Percentiles rank a stretch among this genome's conserved stretches.
Evolutionary conservation across 2,113 vertebrate species (phyloP).

Genomic region (Sphyrna mokarran): DNA sequence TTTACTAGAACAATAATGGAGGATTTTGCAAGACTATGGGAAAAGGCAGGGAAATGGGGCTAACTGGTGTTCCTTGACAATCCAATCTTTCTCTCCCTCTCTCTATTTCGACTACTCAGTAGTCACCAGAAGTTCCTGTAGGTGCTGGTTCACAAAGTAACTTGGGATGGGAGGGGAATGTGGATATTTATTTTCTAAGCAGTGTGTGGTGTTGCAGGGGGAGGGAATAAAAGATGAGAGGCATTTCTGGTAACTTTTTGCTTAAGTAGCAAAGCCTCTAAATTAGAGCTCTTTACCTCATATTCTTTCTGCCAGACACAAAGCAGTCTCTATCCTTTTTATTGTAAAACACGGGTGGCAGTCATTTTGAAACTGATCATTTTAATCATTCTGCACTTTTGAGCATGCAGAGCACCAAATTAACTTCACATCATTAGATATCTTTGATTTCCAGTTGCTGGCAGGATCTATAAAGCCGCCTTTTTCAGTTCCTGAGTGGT

Average conservation of each 20-base stretch:
- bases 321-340: neutral
- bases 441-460: constrained; percentile 1
- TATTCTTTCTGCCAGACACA: neutral
- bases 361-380: neutral
- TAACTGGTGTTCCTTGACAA: neutral
- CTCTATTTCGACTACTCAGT: neutral
- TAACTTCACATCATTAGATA: neutral
- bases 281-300: neutral
- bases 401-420: neutral
- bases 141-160: neutral
- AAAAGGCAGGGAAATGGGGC: neutral
- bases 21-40: neutral
- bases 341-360: neutral
- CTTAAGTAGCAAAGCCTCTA: neutral
- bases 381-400: neutral
- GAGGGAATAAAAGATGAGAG: neutral
- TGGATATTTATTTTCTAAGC: neutral
- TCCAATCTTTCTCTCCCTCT: neutral
- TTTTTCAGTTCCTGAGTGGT: constrained; percentile 14
- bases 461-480: neutral
- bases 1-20: neutral
- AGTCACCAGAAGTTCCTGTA: neutral
- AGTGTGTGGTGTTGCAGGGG: no score
- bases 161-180: neutral
- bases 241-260: neutral